Evolutionary conservation across 2,888 invertebrate species (phyloP).

Genomic region (Diachrysia chrysitis): DNA sequence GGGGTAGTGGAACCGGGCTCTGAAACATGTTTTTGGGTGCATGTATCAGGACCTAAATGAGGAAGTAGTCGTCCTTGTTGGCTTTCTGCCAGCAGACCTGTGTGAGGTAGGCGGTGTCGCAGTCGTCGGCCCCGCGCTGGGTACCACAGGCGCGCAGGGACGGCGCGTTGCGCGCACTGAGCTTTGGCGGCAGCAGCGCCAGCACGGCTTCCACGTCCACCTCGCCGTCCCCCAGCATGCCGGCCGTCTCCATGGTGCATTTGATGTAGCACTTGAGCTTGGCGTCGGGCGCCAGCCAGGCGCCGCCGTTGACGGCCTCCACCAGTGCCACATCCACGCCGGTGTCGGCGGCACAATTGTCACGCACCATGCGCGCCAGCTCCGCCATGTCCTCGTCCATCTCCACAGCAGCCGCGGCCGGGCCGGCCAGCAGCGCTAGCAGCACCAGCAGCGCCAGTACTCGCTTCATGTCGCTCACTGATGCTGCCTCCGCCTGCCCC

Average conservation of each 20-base stretch:
- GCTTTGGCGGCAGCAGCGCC: slow-evolving; percentile 75
- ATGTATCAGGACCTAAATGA: slow-evolving; percentile 65
- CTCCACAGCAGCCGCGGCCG: slow-evolving; percentile 32
- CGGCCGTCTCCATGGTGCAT: slow-evolving; percentile 84
- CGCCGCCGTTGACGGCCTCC: slow-evolving; percentile 76
- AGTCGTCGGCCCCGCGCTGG: slow-evolving; percentile 75
- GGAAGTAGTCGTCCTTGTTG: slow-evolving; percentile 76
- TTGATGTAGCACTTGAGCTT: slow-evolving; percentile 83
- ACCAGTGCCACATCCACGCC: slow-evolving; percentile 75
- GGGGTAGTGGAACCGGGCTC: too few species aligned
- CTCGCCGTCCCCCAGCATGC: slow-evolving; percentile 79
- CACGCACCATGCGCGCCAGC: slow-evolving; percentile 78
- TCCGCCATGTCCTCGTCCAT: slow-evolving; percentile 83
- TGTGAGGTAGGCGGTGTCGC: slow-evolving; percentile 81
- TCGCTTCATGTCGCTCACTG: slow-evolving; percentile 15
- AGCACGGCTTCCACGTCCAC: slow-evolving; percentile 81
- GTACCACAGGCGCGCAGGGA: slow-evolving; percentile 75
- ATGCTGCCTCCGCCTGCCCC: slow-evolving; percentile 11
- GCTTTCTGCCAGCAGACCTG: slow-evolving; percentile 83
- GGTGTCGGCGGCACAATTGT: slow-evolving; percentile 76
- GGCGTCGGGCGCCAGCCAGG: slow-evolving; percentile 71
- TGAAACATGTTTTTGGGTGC: background rate
- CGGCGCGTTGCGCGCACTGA: slow-evolving; percentile 68
- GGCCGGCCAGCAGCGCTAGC: slow-evolving; percentile 13
- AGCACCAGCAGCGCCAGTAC: slow-evolving; percentile 24